These are phyloP conservation scores for Cataglyphis hispanica DNA, from an alignment of 1,140 invertebrate species.

Conservation along the genomic window DNA sequence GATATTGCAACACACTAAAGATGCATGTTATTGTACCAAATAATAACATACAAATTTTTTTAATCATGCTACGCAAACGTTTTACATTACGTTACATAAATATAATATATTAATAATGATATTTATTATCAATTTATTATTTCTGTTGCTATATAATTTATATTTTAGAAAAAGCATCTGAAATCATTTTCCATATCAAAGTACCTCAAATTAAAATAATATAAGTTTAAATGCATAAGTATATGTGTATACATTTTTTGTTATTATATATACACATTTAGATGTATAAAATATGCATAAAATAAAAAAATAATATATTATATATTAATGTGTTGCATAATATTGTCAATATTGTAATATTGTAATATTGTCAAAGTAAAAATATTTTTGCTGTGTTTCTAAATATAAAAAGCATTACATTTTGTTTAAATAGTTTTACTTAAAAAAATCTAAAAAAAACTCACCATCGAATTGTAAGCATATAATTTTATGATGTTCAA, in stretches of 20 bases:
- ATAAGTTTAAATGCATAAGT: not conserved
- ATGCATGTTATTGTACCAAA: constrained; percentile 88
- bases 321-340: not conserved
- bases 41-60: constrained; percentile 51
- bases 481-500: not conserved
- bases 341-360: not conserved
- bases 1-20: constrained; percentile 88
- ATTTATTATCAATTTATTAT: constrained; percentile 4
- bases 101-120: constrained; percentile 10
- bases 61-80: not conserved
- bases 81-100: not conserved
- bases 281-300: not conserved
- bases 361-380: not conserved
- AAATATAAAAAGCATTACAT: not conserved
- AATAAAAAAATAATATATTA: not conserved
- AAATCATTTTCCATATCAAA: not conserved
- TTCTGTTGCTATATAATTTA: not conserved
- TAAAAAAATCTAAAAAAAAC: not conserved
- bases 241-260: not conserved
- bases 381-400: not conserved
- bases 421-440: not conserved
- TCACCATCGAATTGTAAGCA: not conserved
- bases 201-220: not conserved
- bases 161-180: not conserved
- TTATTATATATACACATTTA: not conserved